Evolutionary conservation across 1,140 invertebrate species (phyloP).

Genomic region (Neotoxoptera formosana): DNA sequence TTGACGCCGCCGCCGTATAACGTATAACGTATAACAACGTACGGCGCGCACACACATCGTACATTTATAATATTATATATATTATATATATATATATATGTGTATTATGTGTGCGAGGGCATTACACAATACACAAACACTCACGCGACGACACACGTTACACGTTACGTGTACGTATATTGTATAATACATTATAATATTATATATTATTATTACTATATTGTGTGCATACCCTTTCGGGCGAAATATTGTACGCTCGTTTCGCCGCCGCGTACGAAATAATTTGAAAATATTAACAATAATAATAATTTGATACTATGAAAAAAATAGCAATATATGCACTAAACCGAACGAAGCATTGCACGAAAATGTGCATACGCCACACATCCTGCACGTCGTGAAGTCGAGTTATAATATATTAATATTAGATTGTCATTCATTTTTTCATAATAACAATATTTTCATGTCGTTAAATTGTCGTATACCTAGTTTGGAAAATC

Average conservation of each 20-base stretch:
- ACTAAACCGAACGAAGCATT: too few relatives aligned
- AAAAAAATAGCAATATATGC: too few relatives aligned
- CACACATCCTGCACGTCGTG: too few relatives aligned
- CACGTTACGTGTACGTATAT: neutral
- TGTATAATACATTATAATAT: conserved; percentile 25
- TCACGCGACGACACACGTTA: neutral
- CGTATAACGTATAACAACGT: neutral
- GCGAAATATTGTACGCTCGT: neutral
- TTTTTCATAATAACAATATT: too few relatives aligned
- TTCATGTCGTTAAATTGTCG: too few relatives aligned
- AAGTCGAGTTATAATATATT: too few relatives aligned
- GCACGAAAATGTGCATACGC: too few relatives aligned
- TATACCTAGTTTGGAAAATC: too few relatives aligned
- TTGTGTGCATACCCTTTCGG: conserved; percentile 11
- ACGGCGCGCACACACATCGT: neutral
- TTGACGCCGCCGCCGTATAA: neutral
- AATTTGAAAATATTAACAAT: neutral
- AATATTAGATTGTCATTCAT: too few relatives aligned
- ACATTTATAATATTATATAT: conserved; percentile 2
- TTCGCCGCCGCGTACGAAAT: neutral
- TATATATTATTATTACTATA: neutral
- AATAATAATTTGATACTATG: too few relatives aligned
- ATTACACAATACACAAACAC: neutral
- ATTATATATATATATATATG: too few relatives aligned
- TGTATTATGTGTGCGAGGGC: neutral